phyloP scores from a whole-genome alignment of 2,888 invertebrate species.

The Psylliodes chrysocephalus region DNA sequence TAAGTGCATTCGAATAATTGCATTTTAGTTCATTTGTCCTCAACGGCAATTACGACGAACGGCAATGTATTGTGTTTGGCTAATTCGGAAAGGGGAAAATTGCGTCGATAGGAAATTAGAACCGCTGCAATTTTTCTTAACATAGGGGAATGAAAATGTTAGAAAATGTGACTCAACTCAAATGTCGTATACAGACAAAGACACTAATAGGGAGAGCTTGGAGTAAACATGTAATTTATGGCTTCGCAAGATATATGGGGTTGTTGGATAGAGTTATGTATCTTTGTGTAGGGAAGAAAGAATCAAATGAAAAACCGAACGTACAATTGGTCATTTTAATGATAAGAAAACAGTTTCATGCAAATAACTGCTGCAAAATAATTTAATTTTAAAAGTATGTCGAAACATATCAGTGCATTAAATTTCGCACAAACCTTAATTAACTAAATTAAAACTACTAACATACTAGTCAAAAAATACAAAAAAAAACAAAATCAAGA shows the following conservation, averaged over 20 bases:
- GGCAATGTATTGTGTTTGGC: neutral
- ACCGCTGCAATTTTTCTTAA: neutral
- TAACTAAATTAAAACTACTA: no score
- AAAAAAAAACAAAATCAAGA: no score
- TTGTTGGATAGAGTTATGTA: no score
- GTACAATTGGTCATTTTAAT: no score
- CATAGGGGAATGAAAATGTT: neutral
- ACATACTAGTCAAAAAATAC: no score
- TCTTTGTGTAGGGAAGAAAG: no score
- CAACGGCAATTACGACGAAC: slow-evolving; percentile 1
- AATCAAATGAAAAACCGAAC: no score
- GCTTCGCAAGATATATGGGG: neutral
- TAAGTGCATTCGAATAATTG: slow-evolving; percentile 2
- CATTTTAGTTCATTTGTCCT: slow-evolving; percentile 7
- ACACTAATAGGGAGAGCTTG: neutral
- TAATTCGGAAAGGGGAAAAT: slow-evolving; percentile 4
- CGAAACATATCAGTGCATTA: no score
- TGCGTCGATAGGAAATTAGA: neutral
- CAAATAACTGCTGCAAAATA: no score
- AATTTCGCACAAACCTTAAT: no score
- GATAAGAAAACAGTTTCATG: no score
- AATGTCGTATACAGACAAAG: slow-evolving; percentile 1
- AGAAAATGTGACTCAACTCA: neutral
- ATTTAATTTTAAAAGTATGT: no score
- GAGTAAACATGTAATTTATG: slow-evolving; percentile 2